Conservation (phyloP, 35 echinoderm and acorn worm genomes). For the Ophiothrix spiculata region DNA sequence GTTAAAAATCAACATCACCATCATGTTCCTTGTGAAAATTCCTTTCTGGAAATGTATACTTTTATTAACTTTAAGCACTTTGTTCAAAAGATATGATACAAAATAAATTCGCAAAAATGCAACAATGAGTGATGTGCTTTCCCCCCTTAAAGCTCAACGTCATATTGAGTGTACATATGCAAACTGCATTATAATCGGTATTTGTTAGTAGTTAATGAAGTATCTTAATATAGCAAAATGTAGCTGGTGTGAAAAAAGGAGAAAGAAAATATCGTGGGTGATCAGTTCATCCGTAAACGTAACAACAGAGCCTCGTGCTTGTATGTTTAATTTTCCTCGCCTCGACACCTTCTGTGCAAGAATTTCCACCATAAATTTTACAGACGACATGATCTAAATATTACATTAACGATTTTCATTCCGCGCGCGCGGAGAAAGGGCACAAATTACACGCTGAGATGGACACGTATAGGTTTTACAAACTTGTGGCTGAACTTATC, state of each 20-base stretch:
- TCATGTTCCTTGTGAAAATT: too few species aligned
- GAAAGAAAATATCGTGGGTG: neutral
- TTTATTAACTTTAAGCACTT: too few species aligned
- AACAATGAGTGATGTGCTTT: too few species aligned
- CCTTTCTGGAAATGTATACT: too few species aligned
- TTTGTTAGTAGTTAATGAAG: constrained; percentile 1
- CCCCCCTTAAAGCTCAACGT: neutral
- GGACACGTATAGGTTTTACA: neutral
- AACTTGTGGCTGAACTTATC: neutral
- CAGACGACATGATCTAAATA: neutral
- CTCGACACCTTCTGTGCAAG: constrained; percentile 5
- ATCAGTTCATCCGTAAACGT: constrained; percentile 5
- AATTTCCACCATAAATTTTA: constrained; percentile 10
- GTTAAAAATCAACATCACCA: too few species aligned
- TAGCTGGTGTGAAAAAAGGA: neutral
- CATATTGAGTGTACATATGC: neutral
- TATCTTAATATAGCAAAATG: neutral
- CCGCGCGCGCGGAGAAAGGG: constrained; percentile 9
- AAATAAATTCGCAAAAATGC: too few species aligned
- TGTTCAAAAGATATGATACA: too few species aligned
- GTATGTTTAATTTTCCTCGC: constrained; percentile 9
- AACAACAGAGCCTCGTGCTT: constrained; percentile 8
- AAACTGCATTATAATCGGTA: constrained; percentile 1
- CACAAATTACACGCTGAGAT: constrained; percentile 5
- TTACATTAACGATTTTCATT: constrained; percentile 10